phyloP scores from a whole-genome alignment of 2,888 invertebrate genomes.

The Alloscopus bannaensis region DNA sequence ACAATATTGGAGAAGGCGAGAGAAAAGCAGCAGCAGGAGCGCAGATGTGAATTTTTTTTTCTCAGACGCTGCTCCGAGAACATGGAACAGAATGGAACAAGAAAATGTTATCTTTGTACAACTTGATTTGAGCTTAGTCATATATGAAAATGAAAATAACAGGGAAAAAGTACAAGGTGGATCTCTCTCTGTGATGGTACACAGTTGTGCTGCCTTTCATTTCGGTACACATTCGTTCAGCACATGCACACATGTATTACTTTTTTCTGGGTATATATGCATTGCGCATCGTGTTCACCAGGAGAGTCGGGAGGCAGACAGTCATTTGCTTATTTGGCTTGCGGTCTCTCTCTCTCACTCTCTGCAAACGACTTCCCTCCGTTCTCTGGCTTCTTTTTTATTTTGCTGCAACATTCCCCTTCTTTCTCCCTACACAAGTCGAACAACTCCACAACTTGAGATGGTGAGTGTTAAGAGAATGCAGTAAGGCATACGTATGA shows the following conservation, averaged over 20 bases:
- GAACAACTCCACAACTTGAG: not conserved
- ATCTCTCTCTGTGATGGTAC: not conserved
- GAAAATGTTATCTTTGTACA: conserved; percentile 17
- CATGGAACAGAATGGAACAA: conserved; percentile 42
- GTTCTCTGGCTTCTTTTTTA: conserved; percentile 20
- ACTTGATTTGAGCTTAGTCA: conserved; percentile 10
- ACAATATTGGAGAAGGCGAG: not conserved
- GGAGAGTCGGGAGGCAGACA: not conserved
- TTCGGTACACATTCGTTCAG: too few relatives aligned
- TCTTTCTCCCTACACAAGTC: too few relatives aligned
- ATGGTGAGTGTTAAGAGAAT: not conserved
- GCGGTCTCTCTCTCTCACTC: conserved; percentile 42
- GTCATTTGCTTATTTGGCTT: conserved; percentile 56
- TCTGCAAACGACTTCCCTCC: not conserved
- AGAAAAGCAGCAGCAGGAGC: conserved; percentile 10
- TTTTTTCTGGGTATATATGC: not conserved
- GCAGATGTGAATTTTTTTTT: conserved; percentile 35
- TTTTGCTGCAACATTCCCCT: conserved; percentile 11
- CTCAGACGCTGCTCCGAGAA: not conserved
- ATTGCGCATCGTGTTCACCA: not conserved
- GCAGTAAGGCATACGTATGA: conserved; percentile 12
- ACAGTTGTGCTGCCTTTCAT: not conserved
- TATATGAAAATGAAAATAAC: conserved; percentile 44
- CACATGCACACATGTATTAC: too few relatives aligned
- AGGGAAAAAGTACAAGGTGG: not conserved